Evolutionary conservation across 2,797 vertebrate species (phyloP), one percentile per base, ranked within the genome.

Genomic region (Liparis tanakae): DNA sequence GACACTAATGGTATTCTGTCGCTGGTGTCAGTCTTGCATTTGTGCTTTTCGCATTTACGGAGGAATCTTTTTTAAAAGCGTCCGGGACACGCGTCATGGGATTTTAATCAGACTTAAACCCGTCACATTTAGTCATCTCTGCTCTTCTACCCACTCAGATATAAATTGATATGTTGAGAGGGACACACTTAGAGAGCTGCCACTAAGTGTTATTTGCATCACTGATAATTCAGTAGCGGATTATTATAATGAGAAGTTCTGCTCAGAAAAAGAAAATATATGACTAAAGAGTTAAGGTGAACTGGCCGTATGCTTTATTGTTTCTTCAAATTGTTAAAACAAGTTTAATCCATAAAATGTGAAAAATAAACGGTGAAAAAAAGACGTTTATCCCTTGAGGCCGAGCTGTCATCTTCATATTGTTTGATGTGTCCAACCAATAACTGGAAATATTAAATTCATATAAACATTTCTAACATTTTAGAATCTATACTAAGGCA

Each of bases 1-100:
- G 90, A 85, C 87, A 88, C 85, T 73, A 72, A 85, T 87, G 82
- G 81, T 88, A 78, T 87, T 87, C 80, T 57, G 64, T 20, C 6
- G 72, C 85, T 67, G 41, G 25, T 84, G 79, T 87, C 85, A 57
- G 56, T 73, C 78, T 67, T 34, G 60, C 25, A 53, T 71, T 76
- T 67, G 65, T 67, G 67, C 48, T 63, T 76, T 48, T 70, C 63
- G 56, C 71, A 44, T 85, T 82, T 54, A 34, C 64, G 13, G 39
- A 30, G 44, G 67, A 73, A 30, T 30, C 58, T 33, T 76, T n/a
- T 61, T 48, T 57, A 57, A 48, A 74, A 55, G n/a, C 65, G 58
- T 55, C 83, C 39, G 50, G 8, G 50, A 67, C 51, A 43, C 46
- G 37, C 41, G 20, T 76, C 63, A 50, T n/a, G 25, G 75, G 39